These are phyloP conservation scores for Meta bourneti DNA, from an alignment of 2,888 invertebrate genomes.

Conservation along the genomic window DNA sequence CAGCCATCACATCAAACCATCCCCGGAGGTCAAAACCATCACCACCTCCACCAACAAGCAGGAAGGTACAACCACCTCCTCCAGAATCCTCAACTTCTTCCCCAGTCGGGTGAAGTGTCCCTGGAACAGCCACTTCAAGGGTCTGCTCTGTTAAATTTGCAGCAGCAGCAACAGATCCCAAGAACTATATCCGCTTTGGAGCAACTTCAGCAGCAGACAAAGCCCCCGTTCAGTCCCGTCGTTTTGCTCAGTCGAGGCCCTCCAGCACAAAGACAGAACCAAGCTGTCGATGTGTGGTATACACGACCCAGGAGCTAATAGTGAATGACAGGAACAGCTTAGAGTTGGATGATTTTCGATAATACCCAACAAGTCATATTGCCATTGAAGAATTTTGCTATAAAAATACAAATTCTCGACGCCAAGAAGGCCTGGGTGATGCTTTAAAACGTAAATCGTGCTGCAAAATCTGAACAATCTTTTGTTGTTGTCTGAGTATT, in stretches of 20 bases:
- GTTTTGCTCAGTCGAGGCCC: slow-evolving; percentile 65
- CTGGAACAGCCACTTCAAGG: neutral
- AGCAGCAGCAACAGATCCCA: slow-evolving; percentile 18
- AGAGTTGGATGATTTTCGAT: too few relatives aligned
- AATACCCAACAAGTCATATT: too few relatives aligned
- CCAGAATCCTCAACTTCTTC: slow-evolving; percentile 14
- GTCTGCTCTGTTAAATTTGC: neutral
- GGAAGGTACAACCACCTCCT: slow-evolving; percentile 26
- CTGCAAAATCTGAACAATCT: too few relatives aligned
- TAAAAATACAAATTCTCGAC: too few relatives aligned
- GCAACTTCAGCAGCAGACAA: slow-evolving; percentile 67
- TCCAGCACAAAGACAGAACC: slow-evolving; percentile 48
- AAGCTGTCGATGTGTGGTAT: slow-evolving; percentile 72
- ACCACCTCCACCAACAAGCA: neutral
- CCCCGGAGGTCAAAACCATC: neutral
- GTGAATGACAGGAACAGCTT: neutral
- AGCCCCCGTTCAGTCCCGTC: slow-evolving; percentile 71
- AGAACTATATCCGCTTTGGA: slow-evolving; percentile 51
- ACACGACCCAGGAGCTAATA: slow-evolving; percentile 45
- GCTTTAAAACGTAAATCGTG: too few relatives aligned
- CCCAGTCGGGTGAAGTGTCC: neutral
- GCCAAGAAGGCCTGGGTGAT: too few relatives aligned
- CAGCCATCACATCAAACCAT: neutral
- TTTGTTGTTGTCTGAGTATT: too few relatives aligned
- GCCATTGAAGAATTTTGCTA: too few relatives aligned